Evolutionary conservation across 1,140 invertebrate species (phyloP).

Genomic region (Gonioctena quinquepunctata): DNA sequence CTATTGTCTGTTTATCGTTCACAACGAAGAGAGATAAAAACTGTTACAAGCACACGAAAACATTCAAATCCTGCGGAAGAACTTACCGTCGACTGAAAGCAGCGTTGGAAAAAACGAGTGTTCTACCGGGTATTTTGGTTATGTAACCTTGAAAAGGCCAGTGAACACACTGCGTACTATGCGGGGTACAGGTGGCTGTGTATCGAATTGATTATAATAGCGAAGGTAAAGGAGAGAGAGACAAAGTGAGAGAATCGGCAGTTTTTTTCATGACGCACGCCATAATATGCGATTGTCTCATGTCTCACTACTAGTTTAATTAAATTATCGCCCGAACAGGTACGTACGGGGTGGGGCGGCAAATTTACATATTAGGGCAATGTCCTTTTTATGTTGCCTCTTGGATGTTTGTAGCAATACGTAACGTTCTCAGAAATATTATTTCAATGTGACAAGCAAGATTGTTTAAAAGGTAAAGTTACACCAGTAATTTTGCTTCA

Average conservation of each 20-base stretch:
- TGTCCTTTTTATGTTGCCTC: not conserved
- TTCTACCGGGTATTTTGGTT: slow-evolving; percentile 5
- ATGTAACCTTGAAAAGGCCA: slow-evolving; percentile 12
- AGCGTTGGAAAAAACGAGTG: slow-evolving; percentile 1
- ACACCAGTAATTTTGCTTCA: too few relatives aligned
- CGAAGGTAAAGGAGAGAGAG: not conserved
- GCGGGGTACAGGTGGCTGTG: not conserved
- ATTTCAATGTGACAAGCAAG: too few relatives aligned
- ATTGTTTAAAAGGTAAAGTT: too few relatives aligned
- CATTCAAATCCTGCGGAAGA: not conserved
- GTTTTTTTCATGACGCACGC: not conserved
- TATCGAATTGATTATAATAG: not conserved
- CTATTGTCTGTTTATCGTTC: not conserved
- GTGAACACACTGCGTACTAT: not conserved
- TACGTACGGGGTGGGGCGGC: not conserved
- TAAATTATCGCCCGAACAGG: not conserved
- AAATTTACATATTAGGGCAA: not conserved
- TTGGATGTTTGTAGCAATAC: not conserved
- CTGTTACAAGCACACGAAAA: not conserved
- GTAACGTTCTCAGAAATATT: not conserved
- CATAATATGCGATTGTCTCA: not conserved
- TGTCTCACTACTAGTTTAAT: not conserved
- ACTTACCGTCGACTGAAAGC: not conserved
- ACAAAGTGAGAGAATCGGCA: not conserved
- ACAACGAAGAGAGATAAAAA: not conserved